These are phyloP conservation scores for Hermetia illucens DNA, from an alignment of 1,140 invertebrate genomes.

Conservation along the genomic window DNA sequence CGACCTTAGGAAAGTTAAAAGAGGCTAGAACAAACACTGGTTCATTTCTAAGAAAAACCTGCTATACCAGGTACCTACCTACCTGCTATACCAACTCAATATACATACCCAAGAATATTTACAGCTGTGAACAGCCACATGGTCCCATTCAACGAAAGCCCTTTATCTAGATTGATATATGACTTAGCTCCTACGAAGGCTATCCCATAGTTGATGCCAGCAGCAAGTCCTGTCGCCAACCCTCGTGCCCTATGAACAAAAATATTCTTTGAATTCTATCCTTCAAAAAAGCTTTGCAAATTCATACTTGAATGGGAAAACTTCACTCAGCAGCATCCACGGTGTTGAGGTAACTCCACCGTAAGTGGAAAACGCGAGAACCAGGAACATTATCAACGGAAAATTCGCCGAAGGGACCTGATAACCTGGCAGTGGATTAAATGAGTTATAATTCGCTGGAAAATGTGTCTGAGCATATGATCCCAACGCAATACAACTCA, in stretches of 20 bases:
- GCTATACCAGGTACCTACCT: too few species aligned
- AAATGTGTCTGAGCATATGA: conserved; percentile 2
- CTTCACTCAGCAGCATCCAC: conserved; percentile 37
- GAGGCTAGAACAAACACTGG: too few species aligned
- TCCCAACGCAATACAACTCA: conserved; percentile 1
- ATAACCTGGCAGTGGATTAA: conserved; percentile 2
- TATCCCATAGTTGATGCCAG: conserved; percentile 41
- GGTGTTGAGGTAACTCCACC: conserved; percentile 19
- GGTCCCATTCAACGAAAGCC: conserved; percentile 36
- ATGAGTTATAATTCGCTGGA: conserved; percentile 1
- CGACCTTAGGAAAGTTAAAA: too few species aligned
- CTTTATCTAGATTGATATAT: conserved; percentile 36
- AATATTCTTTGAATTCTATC: not conserved
- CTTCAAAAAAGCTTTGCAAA: not conserved
- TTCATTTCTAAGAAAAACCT: too few species aligned
- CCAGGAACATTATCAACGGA: conserved; percentile 10
- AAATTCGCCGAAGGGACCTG: conserved; percentile 1
- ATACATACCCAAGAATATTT: conserved; percentile 34
- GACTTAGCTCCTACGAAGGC: conserved; percentile 47
- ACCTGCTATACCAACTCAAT: not conserved
- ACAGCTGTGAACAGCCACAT: conserved; percentile 47
- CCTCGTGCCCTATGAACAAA: conserved; percentile 35
- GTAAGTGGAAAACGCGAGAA: conserved; percentile 7
- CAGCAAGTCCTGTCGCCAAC: conserved; percentile 38
- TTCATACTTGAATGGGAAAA: conserved; percentile 20